A percentile compares a stretch with the other conserved stretches of the same genome.
These are phyloP conservation scores for Myxocyprinus asiaticus DNA, from an alignment of 2,113 vertebrate genomes.

Conservation along the genomic window DNA sequence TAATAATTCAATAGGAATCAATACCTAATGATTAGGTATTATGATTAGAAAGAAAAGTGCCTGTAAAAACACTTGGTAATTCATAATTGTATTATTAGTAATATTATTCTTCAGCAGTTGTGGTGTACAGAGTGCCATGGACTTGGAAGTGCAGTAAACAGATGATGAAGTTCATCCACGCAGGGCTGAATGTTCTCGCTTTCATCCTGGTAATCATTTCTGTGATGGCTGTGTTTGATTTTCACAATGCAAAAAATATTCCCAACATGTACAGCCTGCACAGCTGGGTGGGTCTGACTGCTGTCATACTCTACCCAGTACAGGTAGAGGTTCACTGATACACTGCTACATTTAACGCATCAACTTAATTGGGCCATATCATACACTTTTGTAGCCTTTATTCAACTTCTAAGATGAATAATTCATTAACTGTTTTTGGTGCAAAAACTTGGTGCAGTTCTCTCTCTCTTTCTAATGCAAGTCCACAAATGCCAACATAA, in stretches of 20 bases:
- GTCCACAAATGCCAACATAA: too few species aligned
- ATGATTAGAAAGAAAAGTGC: too few species aligned
- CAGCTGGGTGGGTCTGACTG: constrained; percentile 92
- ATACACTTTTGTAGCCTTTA: background rate
- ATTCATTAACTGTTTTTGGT: too few species aligned
- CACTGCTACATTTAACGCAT: background rate
- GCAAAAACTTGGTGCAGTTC: too few species aligned
- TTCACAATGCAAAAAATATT: constrained; percentile 80
- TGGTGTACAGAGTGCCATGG: constrained; percentile 91
- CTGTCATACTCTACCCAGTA: constrained; percentile 78
- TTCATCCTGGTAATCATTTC: constrained; percentile 80
- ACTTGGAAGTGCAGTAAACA: constrained; percentile 93
- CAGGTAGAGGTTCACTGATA: constrained; percentile 74
- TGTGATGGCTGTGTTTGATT: constrained; percentile 89
- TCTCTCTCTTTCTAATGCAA: too few species aligned
- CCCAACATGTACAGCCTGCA: constrained; percentile 98
- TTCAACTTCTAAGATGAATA: too few species aligned
- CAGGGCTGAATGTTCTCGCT: constrained; percentile 83
- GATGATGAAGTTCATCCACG: constrained; percentile 92
- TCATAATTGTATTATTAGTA: too few species aligned
- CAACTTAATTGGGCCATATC: background rate
- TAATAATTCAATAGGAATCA: too few species aligned
- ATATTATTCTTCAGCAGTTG: constrained; percentile 68
- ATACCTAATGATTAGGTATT: too few species aligned
- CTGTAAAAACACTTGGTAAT: too few species aligned